Evolutionary conservation across 2,113 vertebrate species (phyloP).

Genomic region (Micronisus gabar): DNA sequence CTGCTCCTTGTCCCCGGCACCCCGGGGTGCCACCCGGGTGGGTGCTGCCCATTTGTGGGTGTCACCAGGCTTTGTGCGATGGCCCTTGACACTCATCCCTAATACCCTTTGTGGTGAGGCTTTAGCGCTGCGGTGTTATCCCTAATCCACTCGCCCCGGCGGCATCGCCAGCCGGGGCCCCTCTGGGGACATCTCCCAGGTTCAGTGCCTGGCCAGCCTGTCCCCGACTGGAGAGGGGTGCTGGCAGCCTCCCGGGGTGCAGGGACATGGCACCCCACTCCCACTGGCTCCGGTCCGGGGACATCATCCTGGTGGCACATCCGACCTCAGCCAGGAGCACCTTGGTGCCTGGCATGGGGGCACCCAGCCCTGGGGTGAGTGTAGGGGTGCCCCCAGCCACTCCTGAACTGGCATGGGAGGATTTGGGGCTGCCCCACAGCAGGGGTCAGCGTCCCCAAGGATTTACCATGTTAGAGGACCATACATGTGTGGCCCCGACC

Average conservation of each 20-base stretch:
- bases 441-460: background rate
- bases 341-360: background rate
- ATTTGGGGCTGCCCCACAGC: fast-evolving
- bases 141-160: background rate
- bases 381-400: background rate
- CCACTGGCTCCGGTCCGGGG: background rate
- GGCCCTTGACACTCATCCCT: background rate
- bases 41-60: background rate
- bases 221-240: background rate
- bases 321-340: fast-evolving
- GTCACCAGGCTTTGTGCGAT: background rate
- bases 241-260: background rate
- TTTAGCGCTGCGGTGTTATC: background rate
- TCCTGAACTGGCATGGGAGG: background rate
- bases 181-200: background rate
- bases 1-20: background rate
- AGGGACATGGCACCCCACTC: background rate
- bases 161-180: background rate
- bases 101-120: background rate
- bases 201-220: background rate
- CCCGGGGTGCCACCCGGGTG: background rate
- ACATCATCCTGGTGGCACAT: background rate
- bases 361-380: background rate
- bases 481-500: fast-evolving
- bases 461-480: background rate